Evolutionary conservation across 2,888 invertebrate species (phyloP).

Genomic region (Lymantria dispar): DNA sequence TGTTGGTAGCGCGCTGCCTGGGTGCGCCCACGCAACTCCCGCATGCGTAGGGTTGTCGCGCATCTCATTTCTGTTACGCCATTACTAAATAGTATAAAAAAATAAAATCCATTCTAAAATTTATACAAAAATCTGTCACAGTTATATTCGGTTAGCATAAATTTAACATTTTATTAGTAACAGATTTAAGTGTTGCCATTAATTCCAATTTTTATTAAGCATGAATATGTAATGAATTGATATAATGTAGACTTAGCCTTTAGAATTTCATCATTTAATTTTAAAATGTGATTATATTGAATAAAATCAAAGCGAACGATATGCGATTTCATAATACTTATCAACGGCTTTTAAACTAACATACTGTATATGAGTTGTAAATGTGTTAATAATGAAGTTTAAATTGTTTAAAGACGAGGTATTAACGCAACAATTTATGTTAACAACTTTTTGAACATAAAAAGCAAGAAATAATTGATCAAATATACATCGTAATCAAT

Average conservation of each 20-base stretch:
- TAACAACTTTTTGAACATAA: not conserved
- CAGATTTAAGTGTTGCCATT: conserved; percentile 12
- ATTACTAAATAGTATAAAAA: not conserved
- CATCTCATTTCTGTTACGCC: not conserved
- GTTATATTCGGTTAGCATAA: conserved; percentile 7
- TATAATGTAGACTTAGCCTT: conserved; percentile 17
- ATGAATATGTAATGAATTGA: conserved; percentile 22
- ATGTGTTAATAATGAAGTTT: not conserved
- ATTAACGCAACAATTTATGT: not conserved
- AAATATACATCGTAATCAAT: not conserved
- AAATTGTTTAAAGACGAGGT: not conserved
- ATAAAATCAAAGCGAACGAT: conserved; percentile 4
- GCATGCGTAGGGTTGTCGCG: conserved; percentile 47
- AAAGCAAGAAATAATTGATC: not conserved
- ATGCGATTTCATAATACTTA: conserved; percentile 1
- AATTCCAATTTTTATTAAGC: conserved; percentile 16
- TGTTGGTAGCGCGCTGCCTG: conserved; percentile 41
- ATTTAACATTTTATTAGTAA: conserved; percentile 16
- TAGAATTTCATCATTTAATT: conserved; percentile 8
- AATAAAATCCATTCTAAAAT: not conserved
- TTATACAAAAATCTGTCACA: not conserved
- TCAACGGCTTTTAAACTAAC: not conserved
- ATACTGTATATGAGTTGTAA: conserved; percentile 5
- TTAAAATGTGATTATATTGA: conserved; percentile 5
- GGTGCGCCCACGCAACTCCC: conserved; percentile 68